Base-by-base conservation (phyloP, 2,113 vertebrate genomes). In the Oriolus oriolus region DNA sequence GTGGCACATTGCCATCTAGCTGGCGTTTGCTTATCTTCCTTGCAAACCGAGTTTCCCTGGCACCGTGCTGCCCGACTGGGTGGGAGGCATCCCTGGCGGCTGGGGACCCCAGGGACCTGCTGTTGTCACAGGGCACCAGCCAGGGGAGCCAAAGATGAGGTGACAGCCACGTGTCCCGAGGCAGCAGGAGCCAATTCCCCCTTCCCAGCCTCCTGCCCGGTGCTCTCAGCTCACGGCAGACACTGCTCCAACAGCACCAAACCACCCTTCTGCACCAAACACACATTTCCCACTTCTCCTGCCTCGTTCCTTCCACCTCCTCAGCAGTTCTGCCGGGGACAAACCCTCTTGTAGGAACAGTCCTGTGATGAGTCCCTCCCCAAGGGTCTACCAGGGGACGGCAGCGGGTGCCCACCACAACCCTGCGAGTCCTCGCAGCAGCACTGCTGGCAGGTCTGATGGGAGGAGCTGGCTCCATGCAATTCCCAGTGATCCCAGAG, bases 1-100 rank as follows among this genome's bases (percentile, higher is more conserved):
- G 93, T 93, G 90, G 95, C 83, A 92, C 89, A 93, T 92, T 96
- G 96, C 95, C 94, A 95, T 77, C 95, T 96, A 94, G 95, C 94
- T 96, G 95, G 87, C 80, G 81, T 77, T 93, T 77, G 26, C 93
- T 95, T 35, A 16, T 74, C 84, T 61, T 78, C 54, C 59, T 16
- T 41, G 56, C 10, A 41, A 73, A 59, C 19, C 69, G 17, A 82
- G 70, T 39, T 93, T 45, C 41, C 49, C 54, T 53, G 71, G 82
- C 71, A 66, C 49, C 1, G 30, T 9, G 50, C 45, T 1, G 10
- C 60, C 60, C 0, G 2, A 2, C 10, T 4, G 47, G 45, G 54
- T 87, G 69, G 89, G 64, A 59, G 61, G 52, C 81, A 84, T 42
- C 64, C 35, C 68, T 24, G 37, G 37, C 5, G 79, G 28, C 53